Conservation (phyloP, 2,113 vertebrate genomes). For the Azemiops feae region DNA sequence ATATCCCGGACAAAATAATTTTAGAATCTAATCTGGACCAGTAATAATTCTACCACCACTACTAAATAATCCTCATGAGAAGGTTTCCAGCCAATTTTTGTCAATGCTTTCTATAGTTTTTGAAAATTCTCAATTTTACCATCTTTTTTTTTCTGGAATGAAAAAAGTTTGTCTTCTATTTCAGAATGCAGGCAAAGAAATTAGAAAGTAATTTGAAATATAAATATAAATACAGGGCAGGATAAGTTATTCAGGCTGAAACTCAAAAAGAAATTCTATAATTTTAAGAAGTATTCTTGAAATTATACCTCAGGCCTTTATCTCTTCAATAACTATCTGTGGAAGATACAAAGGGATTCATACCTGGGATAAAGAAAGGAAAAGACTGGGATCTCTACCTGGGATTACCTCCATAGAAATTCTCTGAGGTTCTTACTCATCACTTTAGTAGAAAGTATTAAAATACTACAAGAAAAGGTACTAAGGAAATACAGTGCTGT, state of each 20-base stretch:
- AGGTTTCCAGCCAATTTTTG: no score
- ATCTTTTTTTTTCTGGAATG: neutral
- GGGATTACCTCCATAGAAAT: neutral
- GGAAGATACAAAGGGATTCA: neutral
- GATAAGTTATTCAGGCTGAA: neutral
- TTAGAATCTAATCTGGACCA: no score
- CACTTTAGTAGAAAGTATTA: neutral
- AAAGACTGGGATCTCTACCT: neutral
- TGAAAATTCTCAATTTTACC: neutral
- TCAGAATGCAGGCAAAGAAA: neutral
- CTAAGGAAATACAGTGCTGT: neutral
- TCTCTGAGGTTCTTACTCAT: neutral
- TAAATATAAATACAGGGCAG: neutral
- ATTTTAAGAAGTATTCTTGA: neutral
- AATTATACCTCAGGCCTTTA: neutral
- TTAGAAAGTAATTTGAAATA: neutral
- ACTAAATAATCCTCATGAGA: neutral
- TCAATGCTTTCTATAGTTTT: neutral
- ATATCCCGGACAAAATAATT: no score
- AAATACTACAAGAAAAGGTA: constrained; percentile 23
- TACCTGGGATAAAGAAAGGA: neutral
- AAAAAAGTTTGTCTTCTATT: neutral
- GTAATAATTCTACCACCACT: neutral
- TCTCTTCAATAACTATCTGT: neutral
- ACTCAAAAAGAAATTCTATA: neutral